Evolutionary conservation across 1,140 invertebrate genomes (phyloP).

Genomic region (Bombus sibiricus): DNA sequence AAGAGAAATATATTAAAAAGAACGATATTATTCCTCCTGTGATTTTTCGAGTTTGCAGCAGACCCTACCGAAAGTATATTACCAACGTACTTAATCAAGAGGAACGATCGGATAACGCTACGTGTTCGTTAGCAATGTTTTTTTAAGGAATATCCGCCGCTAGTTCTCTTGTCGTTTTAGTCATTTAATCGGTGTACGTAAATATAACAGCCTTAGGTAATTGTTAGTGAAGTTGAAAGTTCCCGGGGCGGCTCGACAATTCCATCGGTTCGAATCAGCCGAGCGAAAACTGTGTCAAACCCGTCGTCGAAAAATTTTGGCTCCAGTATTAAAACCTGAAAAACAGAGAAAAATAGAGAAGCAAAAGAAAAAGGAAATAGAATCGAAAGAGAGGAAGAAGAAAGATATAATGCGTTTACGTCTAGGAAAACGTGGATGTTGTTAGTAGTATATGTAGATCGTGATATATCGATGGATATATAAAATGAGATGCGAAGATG

Average conservation of each 20-base stretch:
- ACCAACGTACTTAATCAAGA: background rate
- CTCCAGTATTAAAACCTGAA: background rate
- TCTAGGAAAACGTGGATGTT: constrained; percentile 43
- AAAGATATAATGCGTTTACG: constrained; percentile 27
- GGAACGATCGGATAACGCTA: background rate
- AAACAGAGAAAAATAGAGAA: background rate
- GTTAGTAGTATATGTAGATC: constrained; percentile 50
- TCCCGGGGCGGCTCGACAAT: constrained; percentile 3
- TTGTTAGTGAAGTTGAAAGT: constrained; percentile 45
- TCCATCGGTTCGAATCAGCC: background rate
- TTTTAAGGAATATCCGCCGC: background rate
- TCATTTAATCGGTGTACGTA: constrained; percentile 15
- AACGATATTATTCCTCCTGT: background rate
- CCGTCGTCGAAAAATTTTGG: background rate
- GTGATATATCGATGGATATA: constrained; percentile 49
- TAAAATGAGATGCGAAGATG: constrained; percentile 55
- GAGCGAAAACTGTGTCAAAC: constrained; percentile 17
- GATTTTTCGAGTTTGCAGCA: background rate
- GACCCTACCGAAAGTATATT: background rate
- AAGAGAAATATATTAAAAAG: background rate
- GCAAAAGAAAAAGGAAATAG: background rate
- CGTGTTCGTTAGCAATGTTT: background rate
- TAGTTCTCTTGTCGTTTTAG: constrained; percentile 3
- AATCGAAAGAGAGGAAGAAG: background rate
- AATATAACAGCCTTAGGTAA: constrained; percentile 32